phyloP scores from a whole-genome alignment of 2,888 invertebrate genomes.

The Tinea trinotella region DNA sequence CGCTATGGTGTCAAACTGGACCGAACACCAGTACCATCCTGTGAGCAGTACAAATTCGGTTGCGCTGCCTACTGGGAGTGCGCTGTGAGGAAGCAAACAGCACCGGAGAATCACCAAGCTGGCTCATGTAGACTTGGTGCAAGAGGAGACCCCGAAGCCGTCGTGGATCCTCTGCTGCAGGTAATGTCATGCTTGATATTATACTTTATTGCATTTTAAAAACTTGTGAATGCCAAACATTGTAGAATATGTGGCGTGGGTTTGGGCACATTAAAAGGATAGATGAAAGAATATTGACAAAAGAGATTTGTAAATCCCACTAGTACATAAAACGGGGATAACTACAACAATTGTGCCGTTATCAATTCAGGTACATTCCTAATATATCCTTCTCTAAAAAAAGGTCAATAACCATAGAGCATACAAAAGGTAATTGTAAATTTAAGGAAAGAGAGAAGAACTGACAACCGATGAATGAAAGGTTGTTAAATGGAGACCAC shows the following conservation, averaged over 20 bases:
- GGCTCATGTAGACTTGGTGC: constrained; percentile 90
- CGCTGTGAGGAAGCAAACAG: constrained; percentile 80
- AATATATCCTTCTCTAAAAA: no score
- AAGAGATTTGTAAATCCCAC: no score
- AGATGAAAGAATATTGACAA: no score
- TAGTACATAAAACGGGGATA: no score
- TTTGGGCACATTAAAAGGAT: no score
- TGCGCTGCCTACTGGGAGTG: constrained; percentile 86
- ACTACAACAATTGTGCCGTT: no score
- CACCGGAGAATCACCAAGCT: constrained; percentile 87
- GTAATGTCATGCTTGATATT: constrained; percentile 28
- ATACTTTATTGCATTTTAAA: not conserved
- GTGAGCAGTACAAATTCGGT: constrained; percentile 81
- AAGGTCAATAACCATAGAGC: no score
- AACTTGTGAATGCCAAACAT: not conserved
- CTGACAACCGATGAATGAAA: not conserved
- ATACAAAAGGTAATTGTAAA: no score
- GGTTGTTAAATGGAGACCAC: no score
- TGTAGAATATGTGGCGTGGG: no score
- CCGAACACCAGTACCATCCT: constrained; percentile 80
- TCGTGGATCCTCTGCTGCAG: constrained; percentile 80
- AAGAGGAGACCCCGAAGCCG: constrained; percentile 77
- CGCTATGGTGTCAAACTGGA: constrained; percentile 83
- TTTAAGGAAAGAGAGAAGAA: no score
- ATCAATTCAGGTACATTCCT: no score